Evolutionary conservation across 2,888 invertebrate species (phyloP), one percentile per base, ranked within the genome.

Genomic region (Lepidonotus clava): DNA sequence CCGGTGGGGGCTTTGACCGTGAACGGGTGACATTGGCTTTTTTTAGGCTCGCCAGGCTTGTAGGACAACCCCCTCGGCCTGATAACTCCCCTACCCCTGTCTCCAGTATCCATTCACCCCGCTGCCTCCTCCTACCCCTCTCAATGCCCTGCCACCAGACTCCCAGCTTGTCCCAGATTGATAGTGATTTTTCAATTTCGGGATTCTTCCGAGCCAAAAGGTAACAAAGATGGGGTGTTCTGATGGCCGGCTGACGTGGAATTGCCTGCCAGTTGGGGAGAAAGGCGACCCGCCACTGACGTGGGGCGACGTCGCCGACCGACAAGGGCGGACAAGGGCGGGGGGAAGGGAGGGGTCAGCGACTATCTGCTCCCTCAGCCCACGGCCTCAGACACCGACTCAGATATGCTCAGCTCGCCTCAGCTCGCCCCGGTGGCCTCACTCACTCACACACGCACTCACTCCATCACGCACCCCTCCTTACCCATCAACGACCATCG

Each of bases 151-250:
- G 18, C 36, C 71, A 41, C 41, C 66, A 2, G 66, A 14, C 66
- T 6, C n/a, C 38, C 36, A 36, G 71, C 24, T 38, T 38, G 36
- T 11, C 71, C 34, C 46, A 80, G 80, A 80, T 80, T 80, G 80
- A 80, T 80, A 80, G 80, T 51, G 80, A 80, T 80, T 80, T 71
- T 80, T 80, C 80, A 80, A 80, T 80, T 80, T 80, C 80, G 24
- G 80, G 51, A 80, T 80, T 80, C 80, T 80, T 80, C 80, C 80
- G 80, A 80, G 80, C 51, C 80, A 80, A 46, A 46, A 80, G 80
- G 46, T 51, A 80, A 51, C 80, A 80, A 80, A 80, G 80, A 80
- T 80, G 4, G 41, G 46, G 46, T 28, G 28, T 46, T 11, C 28
- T 28, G 80, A 80, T 80, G 80, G 41, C 80, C 46, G 24, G 24